A percentile compares a stretch with the other conserved stretches of the same genome.
phyloP scores from a whole-genome alignment of 2,797 vertebrate genomes.

The Microtus agrestis region DNA sequence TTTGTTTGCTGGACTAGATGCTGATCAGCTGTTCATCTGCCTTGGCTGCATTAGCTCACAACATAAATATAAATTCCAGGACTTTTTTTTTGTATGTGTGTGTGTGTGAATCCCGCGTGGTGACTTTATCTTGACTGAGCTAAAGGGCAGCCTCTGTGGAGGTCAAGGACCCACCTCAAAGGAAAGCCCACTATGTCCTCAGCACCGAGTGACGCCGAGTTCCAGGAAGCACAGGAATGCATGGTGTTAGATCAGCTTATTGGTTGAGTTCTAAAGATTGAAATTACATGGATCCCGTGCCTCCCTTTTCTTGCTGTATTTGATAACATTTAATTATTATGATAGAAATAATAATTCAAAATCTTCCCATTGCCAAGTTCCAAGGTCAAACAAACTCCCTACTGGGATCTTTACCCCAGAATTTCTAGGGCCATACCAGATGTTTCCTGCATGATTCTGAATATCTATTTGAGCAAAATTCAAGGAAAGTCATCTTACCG shows the following conservation, averaged over 20 bases:
- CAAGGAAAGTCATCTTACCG: background rate
- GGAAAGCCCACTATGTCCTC: background rate
- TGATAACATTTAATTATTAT: background rate
- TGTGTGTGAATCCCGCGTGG: background rate
- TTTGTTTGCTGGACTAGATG: background rate
- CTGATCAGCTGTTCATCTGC: background rate
- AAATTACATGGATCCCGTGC: background rate
- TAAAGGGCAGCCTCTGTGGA: background rate
- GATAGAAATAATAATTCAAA: background rate
- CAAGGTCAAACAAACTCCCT: background rate
- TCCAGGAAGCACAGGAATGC: background rate
- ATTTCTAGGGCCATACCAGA: background rate
- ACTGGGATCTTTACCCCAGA: background rate
- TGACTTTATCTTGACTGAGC: background rate
- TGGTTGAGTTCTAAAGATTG: background rate
- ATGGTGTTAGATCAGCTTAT: background rate
- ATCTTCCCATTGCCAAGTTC: background rate
- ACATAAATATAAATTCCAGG: conserved; percentile 8
- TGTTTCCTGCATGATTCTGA: conserved; percentile 9
- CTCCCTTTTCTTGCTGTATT: background rate
- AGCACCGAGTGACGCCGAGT: background rate
- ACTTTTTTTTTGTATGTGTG: background rate
- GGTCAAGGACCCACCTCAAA: background rate
- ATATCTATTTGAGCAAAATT: background rate
- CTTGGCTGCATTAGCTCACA: background rate